These are phyloP conservation scores for Darevskia nairensis DNA, from an alignment of 2,797 vertebrate species.

Conservation along the genomic window DNA sequence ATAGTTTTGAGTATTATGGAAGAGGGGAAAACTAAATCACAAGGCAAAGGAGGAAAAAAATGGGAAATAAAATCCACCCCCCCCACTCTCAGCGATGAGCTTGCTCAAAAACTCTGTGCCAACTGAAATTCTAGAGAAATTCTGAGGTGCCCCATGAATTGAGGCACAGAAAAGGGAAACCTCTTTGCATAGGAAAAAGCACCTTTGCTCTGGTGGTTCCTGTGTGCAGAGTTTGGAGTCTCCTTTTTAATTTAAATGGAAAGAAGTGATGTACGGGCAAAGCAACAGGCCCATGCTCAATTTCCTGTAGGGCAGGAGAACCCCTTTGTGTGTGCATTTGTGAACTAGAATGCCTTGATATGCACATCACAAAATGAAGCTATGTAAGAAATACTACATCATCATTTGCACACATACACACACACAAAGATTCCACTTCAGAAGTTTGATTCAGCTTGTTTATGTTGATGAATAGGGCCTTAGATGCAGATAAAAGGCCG, in stretches of 20 bases:
- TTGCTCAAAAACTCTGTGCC: too few relatives aligned
- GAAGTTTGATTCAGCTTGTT: constrained; percentile 38
- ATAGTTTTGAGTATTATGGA: too few relatives aligned
- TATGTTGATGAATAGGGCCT: constrained; percentile 43
- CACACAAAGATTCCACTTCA: constrained; percentile 4
- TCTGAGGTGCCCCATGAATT: too few relatives aligned
- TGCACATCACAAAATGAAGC: neutral
- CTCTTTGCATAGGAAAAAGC: too few relatives aligned
- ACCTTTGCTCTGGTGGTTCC: too few relatives aligned
- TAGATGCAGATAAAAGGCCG: constrained; percentile 61
- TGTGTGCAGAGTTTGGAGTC: neutral
- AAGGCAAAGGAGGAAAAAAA: too few relatives aligned
- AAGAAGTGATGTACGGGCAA: neutral
- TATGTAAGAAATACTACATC: neutral
- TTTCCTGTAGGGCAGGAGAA: neutral
- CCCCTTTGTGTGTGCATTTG: neutral
- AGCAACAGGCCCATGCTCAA: too few relatives aligned
- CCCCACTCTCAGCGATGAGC: too few relatives aligned
- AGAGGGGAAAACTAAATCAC: too few relatives aligned
- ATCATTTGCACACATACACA: neutral
- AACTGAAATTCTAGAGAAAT: too few relatives aligned
- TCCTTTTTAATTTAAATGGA: neutral
- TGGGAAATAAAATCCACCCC: too few relatives aligned
- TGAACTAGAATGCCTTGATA: rapidly evolving
- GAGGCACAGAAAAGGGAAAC: too few relatives aligned